These are phyloP conservation scores for Tyria jacobaeae DNA, from an alignment of 2,888 invertebrate species.

Conservation along the genomic window DNA sequence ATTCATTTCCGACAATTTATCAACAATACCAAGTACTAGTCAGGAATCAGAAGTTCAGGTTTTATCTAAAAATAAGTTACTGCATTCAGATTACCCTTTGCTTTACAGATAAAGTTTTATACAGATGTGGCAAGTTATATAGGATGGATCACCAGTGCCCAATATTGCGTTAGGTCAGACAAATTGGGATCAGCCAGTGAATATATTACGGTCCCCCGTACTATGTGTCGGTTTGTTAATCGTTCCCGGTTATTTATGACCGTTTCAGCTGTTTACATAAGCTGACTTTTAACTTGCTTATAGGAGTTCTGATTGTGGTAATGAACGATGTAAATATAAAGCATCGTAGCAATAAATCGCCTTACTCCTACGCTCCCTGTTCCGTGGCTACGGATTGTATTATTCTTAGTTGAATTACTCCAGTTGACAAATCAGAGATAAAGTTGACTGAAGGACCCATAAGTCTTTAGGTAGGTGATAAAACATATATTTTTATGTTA, in stretches of 20 bases:
- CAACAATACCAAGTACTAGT: too few relatives aligned
- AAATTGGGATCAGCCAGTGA: slow-evolving; percentile 85
- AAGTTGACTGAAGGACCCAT: too few relatives aligned
- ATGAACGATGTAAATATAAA: not conserved
- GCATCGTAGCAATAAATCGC: too few relatives aligned
- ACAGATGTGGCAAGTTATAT: slow-evolving; percentile 66
- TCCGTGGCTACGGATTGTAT: too few relatives aligned
- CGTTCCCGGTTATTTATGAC: slow-evolving; percentile 81
- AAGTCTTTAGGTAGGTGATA: too few relatives aligned
- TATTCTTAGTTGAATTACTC: too few relatives aligned
- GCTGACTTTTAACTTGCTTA: slow-evolving; percentile 38
- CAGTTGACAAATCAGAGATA: too few relatives aligned
- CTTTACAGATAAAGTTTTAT: slow-evolving; percentile 38
- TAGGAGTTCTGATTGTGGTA: slow-evolving; percentile 25
- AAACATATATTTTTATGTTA: too few relatives aligned
- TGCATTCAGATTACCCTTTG: not conserved
- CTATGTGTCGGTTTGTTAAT: slow-evolving; percentile 83
- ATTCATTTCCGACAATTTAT: too few relatives aligned
- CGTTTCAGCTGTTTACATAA: slow-evolving; percentile 62
- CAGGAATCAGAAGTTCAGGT: not conserved
- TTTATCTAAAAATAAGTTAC: slow-evolving; percentile 3
- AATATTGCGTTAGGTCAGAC: slow-evolving; percentile 85
- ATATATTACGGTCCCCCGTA: slow-evolving; percentile 82
- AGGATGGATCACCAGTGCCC: slow-evolving; percentile 62
- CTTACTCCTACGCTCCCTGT: too few relatives aligned